These are phyloP conservation scores for Euwallacea fornicatus DNA, from an alignment of 1,140 invertebrate species.

Conservation along the genomic window DNA sequence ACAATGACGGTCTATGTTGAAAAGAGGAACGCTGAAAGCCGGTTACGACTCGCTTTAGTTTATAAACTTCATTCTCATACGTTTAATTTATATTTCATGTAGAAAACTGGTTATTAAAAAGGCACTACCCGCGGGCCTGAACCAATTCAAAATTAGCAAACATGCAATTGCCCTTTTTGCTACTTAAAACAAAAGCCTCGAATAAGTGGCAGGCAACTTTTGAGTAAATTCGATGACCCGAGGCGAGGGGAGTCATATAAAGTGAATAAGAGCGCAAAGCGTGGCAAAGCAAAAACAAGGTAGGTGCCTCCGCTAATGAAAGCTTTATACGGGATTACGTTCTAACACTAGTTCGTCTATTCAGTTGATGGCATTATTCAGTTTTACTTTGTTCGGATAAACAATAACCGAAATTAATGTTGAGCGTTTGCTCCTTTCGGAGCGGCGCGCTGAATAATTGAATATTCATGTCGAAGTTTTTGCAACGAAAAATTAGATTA, in stretches of 20 bases:
- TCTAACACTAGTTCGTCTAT: slow-evolving; percentile 29
- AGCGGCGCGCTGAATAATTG: slow-evolving; percentile 27
- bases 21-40: too few relatives aligned
- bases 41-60: too few relatives aligned
- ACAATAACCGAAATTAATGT: slow-evolving; percentile 35
- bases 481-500: slow-evolving; percentile 29
- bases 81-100: too few relatives aligned
- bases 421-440: slow-evolving; percentile 30
- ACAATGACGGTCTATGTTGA: too few relatives aligned
- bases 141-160: too few relatives aligned
- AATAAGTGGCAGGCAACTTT: background rate
- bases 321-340: slow-evolving; percentile 34
- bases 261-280: slow-evolving; percentile 17
- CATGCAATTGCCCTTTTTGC: too few relatives aligned
- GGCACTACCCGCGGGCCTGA: too few relatives aligned
- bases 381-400: slow-evolving; percentile 33
- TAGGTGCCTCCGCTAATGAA: slow-evolving; percentile 27
- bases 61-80: too few relatives aligned
- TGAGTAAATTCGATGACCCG: slow-evolving; percentile 9
- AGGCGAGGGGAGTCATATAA: slow-evolving; percentile 13
- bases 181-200: too few relatives aligned
- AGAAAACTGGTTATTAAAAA: too few relatives aligned
- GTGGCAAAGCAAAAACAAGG: slow-evolving; percentile 23
- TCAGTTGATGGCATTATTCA: slow-evolving; percentile 33
- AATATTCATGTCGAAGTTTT: slow-evolving; percentile 34